Base-by-base conservation (phyloP, 2,797 vertebrate species). In the Iguana delicatissima region DNA sequence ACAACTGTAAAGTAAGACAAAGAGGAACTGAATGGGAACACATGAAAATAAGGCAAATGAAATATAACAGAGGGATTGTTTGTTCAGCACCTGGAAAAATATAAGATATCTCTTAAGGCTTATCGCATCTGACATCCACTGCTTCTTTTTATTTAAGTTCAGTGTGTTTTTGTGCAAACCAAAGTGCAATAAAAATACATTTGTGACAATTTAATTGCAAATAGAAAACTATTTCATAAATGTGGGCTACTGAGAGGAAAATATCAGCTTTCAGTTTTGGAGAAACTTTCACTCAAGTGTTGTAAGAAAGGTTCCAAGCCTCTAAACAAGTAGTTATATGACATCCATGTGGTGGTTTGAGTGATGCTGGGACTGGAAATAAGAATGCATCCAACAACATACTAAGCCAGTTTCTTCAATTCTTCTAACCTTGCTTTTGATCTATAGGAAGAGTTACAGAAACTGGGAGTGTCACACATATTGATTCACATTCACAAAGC, bases 1-100 rank as follows among this genome's bases (percentile, higher is more conserved):
- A 86, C 59, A 84, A 87, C 12, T n/a, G 3, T 57, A 80, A 89
- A 89, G 50, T 72, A 83, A 84, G 85, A 84, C 32, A 84, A 72
- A 26, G 2, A 3, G 80, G 22, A 62, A 80, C 29, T 67, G 24
- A 79, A 82, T 12, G 67, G 59, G 46, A 62, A 26, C 81, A 77
- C 14, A 82, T 24, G 38, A 76, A 77, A 84, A 62, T 62, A 73
- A 42, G 38, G 24, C 3, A 69, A 87, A 89, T 57, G 24, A 18
- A 12, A n/a, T 24, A 26, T 77, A 29, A 62, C 57, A 52, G 38
- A 77, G 50, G 35, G 72, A 86, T 72, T 24, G 18, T 55, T 89
- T 52, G 26, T 81, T 26, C 22, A 72, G 52, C 64, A 84, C 10
- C 10, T 2, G 35, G 22, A 83, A 62, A 76, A 20, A 83, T 64